phyloP scores from a whole-genome alignment of 1,140 invertebrate genomes.

The Drosophila trapezifrons region DNA sequence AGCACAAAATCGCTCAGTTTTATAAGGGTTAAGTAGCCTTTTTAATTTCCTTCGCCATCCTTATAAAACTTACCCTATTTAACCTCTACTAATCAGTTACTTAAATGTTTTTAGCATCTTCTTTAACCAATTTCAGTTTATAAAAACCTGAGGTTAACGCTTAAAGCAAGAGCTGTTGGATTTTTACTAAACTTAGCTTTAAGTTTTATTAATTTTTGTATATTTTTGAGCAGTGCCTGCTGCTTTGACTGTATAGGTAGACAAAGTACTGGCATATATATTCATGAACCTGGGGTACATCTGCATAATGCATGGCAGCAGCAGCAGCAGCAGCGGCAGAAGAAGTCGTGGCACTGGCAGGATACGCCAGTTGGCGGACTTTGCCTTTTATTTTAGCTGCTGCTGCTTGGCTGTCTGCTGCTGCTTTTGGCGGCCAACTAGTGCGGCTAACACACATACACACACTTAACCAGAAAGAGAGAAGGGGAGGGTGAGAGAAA shows the following conservation, averaged over 20 bases:
- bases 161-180: neutral
- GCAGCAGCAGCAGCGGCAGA: constrained; percentile 20
- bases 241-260: constrained; percentile 25
- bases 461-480: constrained; percentile 16
- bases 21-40: neutral
- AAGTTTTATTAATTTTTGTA: neutral
- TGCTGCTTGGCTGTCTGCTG: constrained; percentile 56
- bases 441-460: constrained; percentile 52
- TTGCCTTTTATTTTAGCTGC: constrained; percentile 79
- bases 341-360: constrained; percentile 58
- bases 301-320: constrained; percentile 78
- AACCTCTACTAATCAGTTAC: neutral
- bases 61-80: neutral
- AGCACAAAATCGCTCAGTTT: neutral
- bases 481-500: constrained; percentile 42
- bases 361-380: constrained; percentile 71
- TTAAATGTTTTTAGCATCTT: no score
- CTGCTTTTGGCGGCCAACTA: constrained; percentile 62
- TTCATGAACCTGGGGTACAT: constrained; percentile 81
- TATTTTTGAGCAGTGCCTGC: constrained; percentile 12
- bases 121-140: neutral
- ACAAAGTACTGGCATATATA: constrained; percentile 78
- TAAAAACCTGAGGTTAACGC: accelerated
- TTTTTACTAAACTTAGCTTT: neutral
- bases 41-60: no score